Base-by-base conservation (phyloP, 2,113 vertebrate species). In the Grammomys surdaster region DNA sequence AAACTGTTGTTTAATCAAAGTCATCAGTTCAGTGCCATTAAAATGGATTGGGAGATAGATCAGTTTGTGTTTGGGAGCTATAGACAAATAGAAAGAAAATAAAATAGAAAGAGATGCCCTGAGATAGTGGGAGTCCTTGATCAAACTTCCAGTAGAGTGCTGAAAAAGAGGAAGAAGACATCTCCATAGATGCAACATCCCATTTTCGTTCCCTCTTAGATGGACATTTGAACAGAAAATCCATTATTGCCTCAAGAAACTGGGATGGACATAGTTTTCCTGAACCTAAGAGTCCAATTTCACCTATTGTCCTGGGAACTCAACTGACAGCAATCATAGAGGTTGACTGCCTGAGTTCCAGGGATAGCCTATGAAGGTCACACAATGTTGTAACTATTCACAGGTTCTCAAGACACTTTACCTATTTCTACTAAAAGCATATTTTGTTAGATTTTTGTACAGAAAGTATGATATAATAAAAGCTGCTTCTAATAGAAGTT, bases 81-180 rank as follows among this genome's bases (percentile, higher is more conserved):
- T 28, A 58, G 51, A 88, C 33, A 88, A 58, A 51, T 31, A 82
- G 36, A 67, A 70, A 51, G 43, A 87, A 12, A 51, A 36, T 17
- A 8, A 82, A 10, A 26, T 51, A 51, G 6, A 51, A 51, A 51
- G 48, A 51, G 8, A 51, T 9, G 1, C 36, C 22, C 10, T 17
- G 28, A 69, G 31, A 51, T 4, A 2, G 11, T 1, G 0, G 46
- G 19, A 72, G 19, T 43, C 12, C 56, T 46, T 0, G 10, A 12
- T 2, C 11, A 73, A 75, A 20, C 7, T 40, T 78, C 28, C 31
- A 26, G 31, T 4, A 70, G 5, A 82, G 20, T 40, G 28, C 19
- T 56, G 16, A 26, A 7, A 1, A 36, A 19, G 69, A 51, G 9
- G 7, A 87, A 77, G 36, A 81, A 10, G 3, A 5, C 0, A 51